Evolutionary conservation across 2,113 vertebrate species (phyloP).

Genomic region (Engystomops pustulosus): DNA sequence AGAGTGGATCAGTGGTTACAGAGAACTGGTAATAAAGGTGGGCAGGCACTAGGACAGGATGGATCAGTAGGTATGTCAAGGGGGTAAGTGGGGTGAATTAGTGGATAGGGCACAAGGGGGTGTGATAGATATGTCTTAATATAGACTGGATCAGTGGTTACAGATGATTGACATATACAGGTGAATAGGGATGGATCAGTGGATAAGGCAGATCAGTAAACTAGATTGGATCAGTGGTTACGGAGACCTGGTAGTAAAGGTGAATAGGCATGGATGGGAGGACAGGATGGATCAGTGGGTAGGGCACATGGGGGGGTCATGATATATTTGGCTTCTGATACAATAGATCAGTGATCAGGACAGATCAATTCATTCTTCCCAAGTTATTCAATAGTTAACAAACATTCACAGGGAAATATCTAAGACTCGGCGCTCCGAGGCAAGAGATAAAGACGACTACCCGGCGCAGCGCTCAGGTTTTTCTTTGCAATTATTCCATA

Average conservation of each 20-base stretch:
- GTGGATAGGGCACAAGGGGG: neutral
- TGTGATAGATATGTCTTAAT: too few species aligned
- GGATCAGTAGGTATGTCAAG: neutral
- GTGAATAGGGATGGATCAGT: neutral
- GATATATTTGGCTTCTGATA: too few species aligned
- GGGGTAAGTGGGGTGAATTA: neutral
- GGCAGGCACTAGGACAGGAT: neutral
- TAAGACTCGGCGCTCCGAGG: neutral
- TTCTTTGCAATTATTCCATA: conserved; percentile 45
- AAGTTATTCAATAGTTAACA: neutral
- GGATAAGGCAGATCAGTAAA: neutral
- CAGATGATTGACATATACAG: too few species aligned
- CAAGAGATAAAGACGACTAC: neutral
- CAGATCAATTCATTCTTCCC: neutral
- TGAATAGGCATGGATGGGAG: neutral
- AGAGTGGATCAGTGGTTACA: neutral
- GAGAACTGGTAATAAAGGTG: neutral
- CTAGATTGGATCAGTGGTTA: neutral
- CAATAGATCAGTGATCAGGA: neutral
- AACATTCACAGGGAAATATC: neutral
- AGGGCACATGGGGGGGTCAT: neutral
- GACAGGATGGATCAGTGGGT: neutral
- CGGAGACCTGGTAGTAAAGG: neutral
- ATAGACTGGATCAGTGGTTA: neutral
- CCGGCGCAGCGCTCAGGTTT: neutral